Evolutionary conservation across 2,797 vertebrate genomes (phyloP).

Genomic region (Taenioides sp.): DNA sequence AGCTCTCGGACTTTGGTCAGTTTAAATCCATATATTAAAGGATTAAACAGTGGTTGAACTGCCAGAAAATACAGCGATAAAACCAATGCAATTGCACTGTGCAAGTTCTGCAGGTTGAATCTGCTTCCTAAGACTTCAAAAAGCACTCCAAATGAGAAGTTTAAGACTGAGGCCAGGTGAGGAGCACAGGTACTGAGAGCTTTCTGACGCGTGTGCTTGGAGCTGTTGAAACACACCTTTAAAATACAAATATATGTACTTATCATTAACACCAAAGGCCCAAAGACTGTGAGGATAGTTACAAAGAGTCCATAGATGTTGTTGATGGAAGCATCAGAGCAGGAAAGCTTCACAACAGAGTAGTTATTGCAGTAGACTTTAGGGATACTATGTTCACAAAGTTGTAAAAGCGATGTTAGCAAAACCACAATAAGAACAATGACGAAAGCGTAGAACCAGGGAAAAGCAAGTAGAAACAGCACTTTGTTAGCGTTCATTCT

Average conservation of each 20-base stretch:
- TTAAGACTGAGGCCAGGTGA: slow-evolving; percentile 43
- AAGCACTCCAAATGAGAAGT: slow-evolving; percentile 37
- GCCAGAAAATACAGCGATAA: slow-evolving; percentile 53
- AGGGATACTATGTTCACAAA: slow-evolving; percentile 38
- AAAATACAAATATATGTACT: background rate
- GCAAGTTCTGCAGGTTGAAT: slow-evolving; percentile 25
- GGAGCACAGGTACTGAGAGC: slow-evolving; percentile 45
- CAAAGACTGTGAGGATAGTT: background rate
- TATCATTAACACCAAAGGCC: background rate
- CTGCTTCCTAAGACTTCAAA: slow-evolving; percentile 55
- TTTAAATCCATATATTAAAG: slow-evolving; percentile 50
- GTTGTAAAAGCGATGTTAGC: slow-evolving; percentile 14
- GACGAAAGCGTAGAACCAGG: background rate
- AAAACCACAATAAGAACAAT: slow-evolving; percentile 3
- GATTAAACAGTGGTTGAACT: slow-evolving; percentile 43
- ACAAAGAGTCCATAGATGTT: slow-evolving; percentile 11
- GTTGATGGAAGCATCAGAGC: background rate
- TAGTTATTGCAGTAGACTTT: slow-evolving; percentile 38
- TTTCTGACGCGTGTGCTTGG: slow-evolving; percentile 31
- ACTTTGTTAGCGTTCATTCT: slow-evolving; percentile 29
- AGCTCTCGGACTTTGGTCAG: slow-evolving; percentile 34
- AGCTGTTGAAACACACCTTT: slow-evolving; percentile 12
- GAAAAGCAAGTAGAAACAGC: background rate
- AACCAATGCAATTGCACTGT: slow-evolving; percentile 7
- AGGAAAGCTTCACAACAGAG: background rate